phyloP scores from a whole-genome alignment of 2,888 invertebrate genomes.

The Leptopilina drosophilae region DNA sequence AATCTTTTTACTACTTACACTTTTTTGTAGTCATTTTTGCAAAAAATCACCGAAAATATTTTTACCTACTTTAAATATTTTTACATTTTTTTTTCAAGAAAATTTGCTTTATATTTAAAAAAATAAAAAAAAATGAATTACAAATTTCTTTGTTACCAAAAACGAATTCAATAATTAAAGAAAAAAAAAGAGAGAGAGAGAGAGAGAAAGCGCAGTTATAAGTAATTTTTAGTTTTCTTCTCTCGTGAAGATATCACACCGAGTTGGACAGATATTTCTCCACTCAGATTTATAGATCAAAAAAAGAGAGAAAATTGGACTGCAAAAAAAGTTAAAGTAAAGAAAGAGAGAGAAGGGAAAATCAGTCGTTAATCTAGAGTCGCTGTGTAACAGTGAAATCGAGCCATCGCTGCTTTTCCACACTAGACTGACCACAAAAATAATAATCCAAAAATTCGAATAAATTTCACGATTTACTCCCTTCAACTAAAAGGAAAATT shows the following conservation, averaged over 20 bases:
- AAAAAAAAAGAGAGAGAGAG: too few relatives aligned
- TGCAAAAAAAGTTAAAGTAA: constrained; percentile 49
- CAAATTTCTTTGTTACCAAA: too few relatives aligned
- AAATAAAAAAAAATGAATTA: too few relatives aligned
- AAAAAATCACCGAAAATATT: too few relatives aligned
- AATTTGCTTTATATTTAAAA: too few relatives aligned
- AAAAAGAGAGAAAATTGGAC: constrained; percentile 54
- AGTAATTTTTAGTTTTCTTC: constrained; percentile 73
- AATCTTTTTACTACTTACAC: too few relatives aligned
- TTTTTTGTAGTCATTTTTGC: too few relatives aligned
- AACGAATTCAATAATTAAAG: too few relatives aligned
- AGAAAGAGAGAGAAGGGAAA: constrained; percentile 52
- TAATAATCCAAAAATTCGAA: constrained; percentile 18
- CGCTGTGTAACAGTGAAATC: constrained; percentile 54
- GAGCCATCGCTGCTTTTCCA: constrained; percentile 50
- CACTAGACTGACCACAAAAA: constrained; percentile 47
- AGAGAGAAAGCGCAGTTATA: constrained; percentile 63
- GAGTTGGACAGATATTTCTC: constrained; percentile 65
- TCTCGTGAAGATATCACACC: constrained; percentile 60
- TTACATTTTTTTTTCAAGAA: too few relatives aligned
- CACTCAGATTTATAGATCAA: constrained; percentile 64
- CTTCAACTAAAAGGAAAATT: constrained; percentile 49
- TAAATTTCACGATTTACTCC: constrained; percentile 33
- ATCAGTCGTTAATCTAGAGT: constrained; percentile 63
- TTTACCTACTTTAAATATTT: too few relatives aligned